These are phyloP conservation scores for Halocynthia aurantium DNA, from an alignment of 23 tunicate genomes.

Conservation along the genomic window DNA sequence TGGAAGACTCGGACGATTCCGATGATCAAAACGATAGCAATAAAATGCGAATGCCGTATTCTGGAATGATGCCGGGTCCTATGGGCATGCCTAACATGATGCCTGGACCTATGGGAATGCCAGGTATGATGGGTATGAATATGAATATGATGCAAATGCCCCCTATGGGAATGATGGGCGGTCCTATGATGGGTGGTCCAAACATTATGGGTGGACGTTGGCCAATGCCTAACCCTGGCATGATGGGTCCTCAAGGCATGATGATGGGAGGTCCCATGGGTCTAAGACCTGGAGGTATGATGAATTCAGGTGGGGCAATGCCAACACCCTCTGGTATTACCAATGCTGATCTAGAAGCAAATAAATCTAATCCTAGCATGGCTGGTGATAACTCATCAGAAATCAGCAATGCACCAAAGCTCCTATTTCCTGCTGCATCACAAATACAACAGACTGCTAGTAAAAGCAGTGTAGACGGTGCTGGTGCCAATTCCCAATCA, in stretches of 20 bases:
- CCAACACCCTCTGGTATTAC: conserved; percentile 8
- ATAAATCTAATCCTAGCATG: conserved; percentile 9
- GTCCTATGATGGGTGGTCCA: conserved; percentile 43
- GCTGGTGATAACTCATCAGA: conserved; percentile 9
- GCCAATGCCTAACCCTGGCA: conserved; percentile 84
- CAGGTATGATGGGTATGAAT: conserved; percentile 34
- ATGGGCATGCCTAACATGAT: conserved; percentile 55
- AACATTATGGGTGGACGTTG: conserved; percentile 59
- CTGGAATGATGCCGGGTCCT: conserved; percentile 29
- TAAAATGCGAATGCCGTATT: conserved; percentile 23
- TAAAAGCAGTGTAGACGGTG: conserved; percentile 5
- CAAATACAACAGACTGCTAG: conserved; percentile 50
- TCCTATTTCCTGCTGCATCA: conserved; percentile 92
- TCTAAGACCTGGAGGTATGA: conserved; percentile 29
- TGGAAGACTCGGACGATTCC: conserved; percentile 47
- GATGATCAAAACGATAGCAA: conserved; percentile 50
- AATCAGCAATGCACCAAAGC: conserved; percentile 44
- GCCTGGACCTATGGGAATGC: conserved; percentile 45
- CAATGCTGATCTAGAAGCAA: conserved; percentile 12
- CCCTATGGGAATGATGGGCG: conserved; percentile 49
- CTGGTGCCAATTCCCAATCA: background rate
- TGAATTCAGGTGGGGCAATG: conserved; percentile 24
- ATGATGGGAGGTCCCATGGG: conserved; percentile 71
- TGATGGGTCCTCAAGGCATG: conserved; percentile 53
- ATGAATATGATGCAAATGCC: conserved; percentile 47